Conservation (phyloP, 2,797 vertebrate genomes). For the Carapus acus region DNA sequence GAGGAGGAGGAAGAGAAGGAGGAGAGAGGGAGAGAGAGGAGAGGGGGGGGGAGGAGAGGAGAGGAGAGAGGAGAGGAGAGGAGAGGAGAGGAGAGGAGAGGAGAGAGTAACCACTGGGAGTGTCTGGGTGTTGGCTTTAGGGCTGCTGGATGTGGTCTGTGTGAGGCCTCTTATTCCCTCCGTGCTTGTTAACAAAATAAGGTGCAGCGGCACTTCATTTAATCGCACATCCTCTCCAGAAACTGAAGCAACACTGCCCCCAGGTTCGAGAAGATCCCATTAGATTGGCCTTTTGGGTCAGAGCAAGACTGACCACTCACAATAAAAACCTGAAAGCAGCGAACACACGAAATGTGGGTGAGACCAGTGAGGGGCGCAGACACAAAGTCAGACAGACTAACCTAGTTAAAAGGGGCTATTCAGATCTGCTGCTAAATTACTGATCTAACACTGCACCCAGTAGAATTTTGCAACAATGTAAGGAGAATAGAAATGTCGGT, state of each 20-base stretch:
- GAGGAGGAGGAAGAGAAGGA: no score
- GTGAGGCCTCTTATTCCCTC: constrained; percentile 52
- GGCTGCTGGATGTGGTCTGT: constrained; percentile 48
- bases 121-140: constrained; percentile 63
- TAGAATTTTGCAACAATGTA: not conserved
- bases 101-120: constrained; percentile 37
- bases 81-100: constrained; percentile 18
- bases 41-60: no score
- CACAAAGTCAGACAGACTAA: constrained; percentile 8
- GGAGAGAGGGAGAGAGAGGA: no score
- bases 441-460: constrained; percentile 2
- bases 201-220: constrained; percentile 45
- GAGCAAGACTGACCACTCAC: constrained; percentile 46
- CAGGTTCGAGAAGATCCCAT: constrained; percentile 40
- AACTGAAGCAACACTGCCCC: constrained; percentile 26
- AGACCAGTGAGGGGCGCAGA: not conserved
- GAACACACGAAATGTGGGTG: constrained; percentile 41
- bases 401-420: constrained; percentile 4
- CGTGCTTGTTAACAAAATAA: constrained; percentile 46
- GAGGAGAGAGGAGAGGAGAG: no score
- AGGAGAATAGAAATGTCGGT: not conserved
- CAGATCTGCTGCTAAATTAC: constrained; percentile 3
- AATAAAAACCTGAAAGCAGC: constrained; percentile 32
- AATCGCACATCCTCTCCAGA: constrained; percentile 47
- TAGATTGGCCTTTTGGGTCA: constrained; percentile 38